Base-by-base conservation (phyloP, 2,113 vertebrate genomes). In the Gopherus evgoodei region DNA sequence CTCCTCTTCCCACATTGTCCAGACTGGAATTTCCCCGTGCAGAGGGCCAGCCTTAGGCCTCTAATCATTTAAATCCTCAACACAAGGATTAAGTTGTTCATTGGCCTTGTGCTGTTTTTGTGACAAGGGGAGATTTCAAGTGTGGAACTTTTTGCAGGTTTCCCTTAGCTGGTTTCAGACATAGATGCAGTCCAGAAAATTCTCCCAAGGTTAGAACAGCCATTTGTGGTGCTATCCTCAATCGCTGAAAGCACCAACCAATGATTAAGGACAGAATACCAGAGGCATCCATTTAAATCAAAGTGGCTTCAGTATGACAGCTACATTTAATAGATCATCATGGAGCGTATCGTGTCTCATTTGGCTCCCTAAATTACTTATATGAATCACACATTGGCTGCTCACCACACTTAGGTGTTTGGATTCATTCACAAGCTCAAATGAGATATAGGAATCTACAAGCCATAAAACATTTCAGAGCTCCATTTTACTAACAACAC, bases 201-300 rank as follows among this genome's bases (percentile, higher is more conserved):
- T 91, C 50, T 94, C 13, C 59, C 96, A 94, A 93, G 92, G 83
- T 96, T 91, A 95, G 90, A 69, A 84, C 19, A 94, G 81, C 13
- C 80, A 91, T 93, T 83, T 94, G 35, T 86, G 95, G 92, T 25
- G 90, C 2, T 4, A 53, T 62, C 76, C 53, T 54, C 91, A 79
- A 82, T 11, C 65, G 89, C 59, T 65, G 4, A 1, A 75, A 50
- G 89, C 57, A 76, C 65, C 88, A 93, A 4, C 2, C 13, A 35
- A 8, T 78, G 91, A 91, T 78, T 90, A 87, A 95, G 31, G 57
- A 11, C 29, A 80, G 78, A 29, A 10, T 72, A 88, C 52, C 81
- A 90, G 79, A 84, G 91, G 8, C 47, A 95, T 78, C 69, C 21
- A 5, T 94, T 95, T 86, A 83, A 88, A 94, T 93, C 80, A 92